Percentiles rank a stretch among this genome's conserved stretches.
phyloP scores from a whole-genome alignment of 2,797 vertebrate species.

The Atherinosoma microstoma region DNA sequence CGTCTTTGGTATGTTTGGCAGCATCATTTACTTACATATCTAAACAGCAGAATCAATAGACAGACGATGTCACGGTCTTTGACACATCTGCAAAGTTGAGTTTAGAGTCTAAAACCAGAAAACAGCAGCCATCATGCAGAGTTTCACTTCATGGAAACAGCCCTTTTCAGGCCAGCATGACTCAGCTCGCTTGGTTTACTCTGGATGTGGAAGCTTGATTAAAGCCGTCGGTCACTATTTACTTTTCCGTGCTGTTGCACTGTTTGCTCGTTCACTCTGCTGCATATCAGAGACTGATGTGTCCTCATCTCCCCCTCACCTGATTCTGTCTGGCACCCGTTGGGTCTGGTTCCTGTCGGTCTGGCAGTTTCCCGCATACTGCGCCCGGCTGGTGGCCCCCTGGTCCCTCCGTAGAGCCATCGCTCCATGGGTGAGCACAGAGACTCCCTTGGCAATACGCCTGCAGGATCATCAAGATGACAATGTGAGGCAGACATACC shows the following conservation, averaged over 20 bases:
- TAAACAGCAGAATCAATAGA: too few relatives aligned
- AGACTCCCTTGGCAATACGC: constrained; percentile 91
- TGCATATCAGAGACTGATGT: neutral
- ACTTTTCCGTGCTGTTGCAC: constrained; percentile 10
- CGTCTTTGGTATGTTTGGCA: too few relatives aligned
- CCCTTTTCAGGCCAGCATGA: constrained; percentile 31
- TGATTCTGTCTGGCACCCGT: constrained; percentile 79
- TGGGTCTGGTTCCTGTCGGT: constrained; percentile 88
- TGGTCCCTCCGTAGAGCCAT: constrained; percentile 90
- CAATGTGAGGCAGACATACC: constrained; percentile 24
- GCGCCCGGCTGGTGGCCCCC: constrained; percentile 82
- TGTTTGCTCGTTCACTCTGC: constrained; percentile 24
- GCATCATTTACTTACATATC: too few relatives aligned
- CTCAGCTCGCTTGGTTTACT: constrained; percentile 28
- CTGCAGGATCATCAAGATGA: constrained; percentile 59
- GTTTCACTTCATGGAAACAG: neutral
- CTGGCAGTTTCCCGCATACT: constrained; percentile 90
- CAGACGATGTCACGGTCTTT: too few relatives aligned
- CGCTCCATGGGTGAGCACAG: constrained; percentile 92
- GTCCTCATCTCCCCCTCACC: constrained; percentile 55
- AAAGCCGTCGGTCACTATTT: constrained; percentile 32
- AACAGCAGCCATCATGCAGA: neutral
- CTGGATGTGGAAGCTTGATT: constrained; percentile 21
- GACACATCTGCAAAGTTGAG: too few relatives aligned
- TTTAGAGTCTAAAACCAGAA: too few relatives aligned